phyloP scores from a whole-genome alignment of 2,888 invertebrate species.

The Lobophora halterata region DNA sequence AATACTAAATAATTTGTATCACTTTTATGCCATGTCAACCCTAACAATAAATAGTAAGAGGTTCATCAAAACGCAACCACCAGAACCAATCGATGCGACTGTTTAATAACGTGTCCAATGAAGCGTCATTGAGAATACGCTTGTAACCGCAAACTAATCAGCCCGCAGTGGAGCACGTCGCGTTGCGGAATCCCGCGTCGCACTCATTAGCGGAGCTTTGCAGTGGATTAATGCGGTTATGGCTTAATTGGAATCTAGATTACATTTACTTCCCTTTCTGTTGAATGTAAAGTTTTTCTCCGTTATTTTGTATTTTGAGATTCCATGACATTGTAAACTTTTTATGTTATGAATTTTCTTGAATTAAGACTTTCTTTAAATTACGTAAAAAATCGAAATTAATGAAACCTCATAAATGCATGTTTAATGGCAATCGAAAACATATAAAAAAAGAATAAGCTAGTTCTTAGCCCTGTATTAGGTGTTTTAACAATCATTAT shows the following conservation, averaged over 20 bases:
- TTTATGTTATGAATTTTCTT: no score
- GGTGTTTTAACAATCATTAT: no score
- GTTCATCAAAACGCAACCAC: conserved; percentile 25
- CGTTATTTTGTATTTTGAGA: no score
- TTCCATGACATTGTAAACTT: no score
- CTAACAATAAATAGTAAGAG: conserved; percentile 7
- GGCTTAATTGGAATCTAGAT: conserved; percentile 10
- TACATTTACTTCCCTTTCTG: conserved; percentile 4
- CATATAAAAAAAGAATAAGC: no score
- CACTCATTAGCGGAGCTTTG: conserved; percentile 13
- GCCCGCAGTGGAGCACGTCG: conserved; percentile 8
- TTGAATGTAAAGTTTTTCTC: no score
- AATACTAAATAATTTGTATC: no score
- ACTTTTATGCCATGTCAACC: conserved; percentile 13
- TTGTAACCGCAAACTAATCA: conserved; percentile 13
- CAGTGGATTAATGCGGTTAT: conserved; percentile 15
- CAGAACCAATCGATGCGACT: conserved; percentile 23
- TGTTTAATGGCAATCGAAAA: no score
- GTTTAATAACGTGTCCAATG: conserved; percentile 27
- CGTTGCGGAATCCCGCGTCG: conserved; percentile 10
- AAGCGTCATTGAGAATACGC: conserved; percentile 10
- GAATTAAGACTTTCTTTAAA: no score
- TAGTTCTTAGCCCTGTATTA: no score
- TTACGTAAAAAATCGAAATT: no score
- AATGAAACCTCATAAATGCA: no score